Conservation (phyloP, 1,140 invertebrate species). For the Zaprionus ornatus region DNA sequence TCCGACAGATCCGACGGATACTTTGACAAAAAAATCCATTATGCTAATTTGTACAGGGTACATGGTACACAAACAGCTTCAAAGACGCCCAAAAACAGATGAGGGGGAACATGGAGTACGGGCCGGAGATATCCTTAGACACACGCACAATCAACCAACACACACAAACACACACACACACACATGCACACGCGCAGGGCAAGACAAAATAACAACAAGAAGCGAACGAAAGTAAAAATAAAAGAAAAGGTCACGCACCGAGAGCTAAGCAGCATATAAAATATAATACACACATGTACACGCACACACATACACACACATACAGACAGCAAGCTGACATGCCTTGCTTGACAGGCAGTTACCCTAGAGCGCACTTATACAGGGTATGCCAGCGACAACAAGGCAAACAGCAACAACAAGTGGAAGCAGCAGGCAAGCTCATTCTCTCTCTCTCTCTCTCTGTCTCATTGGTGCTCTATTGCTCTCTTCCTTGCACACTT, state of each 20-base stretch:
- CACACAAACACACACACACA: constrained; percentile 1
- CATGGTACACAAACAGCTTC: constrained; percentile 53
- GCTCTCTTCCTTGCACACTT: constrained; percentile 27
- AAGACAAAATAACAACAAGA: constrained; percentile 51
- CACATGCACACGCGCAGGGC: not conserved
- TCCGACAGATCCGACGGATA: constrained; percentile 36
- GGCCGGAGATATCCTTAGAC: constrained; percentile 25
- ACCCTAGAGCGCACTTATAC: not conserved
- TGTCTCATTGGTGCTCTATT: not conserved
- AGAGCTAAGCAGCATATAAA: constrained; percentile 80
- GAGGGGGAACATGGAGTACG: constrained; percentile 52
- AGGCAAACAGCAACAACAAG: constrained; percentile 50
- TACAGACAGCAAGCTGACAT: constrained; percentile 7
- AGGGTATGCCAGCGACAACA: not conserved
- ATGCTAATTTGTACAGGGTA: constrained; percentile 76
- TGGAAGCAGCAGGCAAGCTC: not conserved
- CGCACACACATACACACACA: constrained; percentile 5
- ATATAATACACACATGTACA: constrained; percentile 56
- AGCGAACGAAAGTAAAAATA: constrained; percentile 68
- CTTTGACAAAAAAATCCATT: constrained; percentile 80
- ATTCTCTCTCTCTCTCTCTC: not conserved
- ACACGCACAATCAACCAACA: constrained; percentile 25
- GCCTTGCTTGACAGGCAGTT: constrained; percentile 28
- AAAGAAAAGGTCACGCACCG: constrained; percentile 80
- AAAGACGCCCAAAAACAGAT: constrained; percentile 68